phyloP scores from a whole-genome alignment of 2,888 invertebrate genomes.

The Pollenia labialis region DNA sequence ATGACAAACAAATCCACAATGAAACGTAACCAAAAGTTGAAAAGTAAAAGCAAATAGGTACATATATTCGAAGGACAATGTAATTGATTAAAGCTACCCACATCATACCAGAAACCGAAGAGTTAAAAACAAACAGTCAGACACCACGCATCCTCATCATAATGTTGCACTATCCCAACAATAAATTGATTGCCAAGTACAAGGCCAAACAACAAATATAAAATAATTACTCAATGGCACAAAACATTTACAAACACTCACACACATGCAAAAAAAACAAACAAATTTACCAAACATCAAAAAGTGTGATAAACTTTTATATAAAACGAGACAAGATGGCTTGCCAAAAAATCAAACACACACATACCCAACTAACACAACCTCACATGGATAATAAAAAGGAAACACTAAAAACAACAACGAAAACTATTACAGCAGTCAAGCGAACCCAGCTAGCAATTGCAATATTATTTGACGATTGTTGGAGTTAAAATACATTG shows the following conservation, averaged over 20 bases:
- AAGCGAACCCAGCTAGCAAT: no score
- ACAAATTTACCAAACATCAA: not conserved
- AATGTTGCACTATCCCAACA: constrained; percentile 36
- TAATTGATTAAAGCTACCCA: constrained; percentile 38
- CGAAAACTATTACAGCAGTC: not conserved
- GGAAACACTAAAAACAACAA: not conserved
- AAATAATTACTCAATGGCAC: constrained; percentile 37
- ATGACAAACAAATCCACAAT: constrained; percentile 19
- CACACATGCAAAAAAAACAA: not conserved
- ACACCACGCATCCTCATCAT: not conserved
- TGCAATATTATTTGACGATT: no score
- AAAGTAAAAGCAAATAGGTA: constrained; percentile 22
- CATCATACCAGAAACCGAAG: constrained; percentile 33
- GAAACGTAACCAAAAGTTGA: constrained; percentile 17
- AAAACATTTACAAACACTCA: constrained; percentile 31
- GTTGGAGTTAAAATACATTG: no score
- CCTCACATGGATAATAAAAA: not conserved
- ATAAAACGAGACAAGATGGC: constrained; percentile 41
- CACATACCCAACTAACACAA: not conserved
- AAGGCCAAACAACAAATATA: constrained; percentile 36
- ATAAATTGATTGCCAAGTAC: constrained; percentile 60
- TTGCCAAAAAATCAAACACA: constrained; percentile 37
- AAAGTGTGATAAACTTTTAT: constrained; percentile 35
- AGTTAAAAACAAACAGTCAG: constrained; percentile 22
- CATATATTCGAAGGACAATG: constrained; percentile 33